These are phyloP conservation scores for Zaprionus obscuricornis DNA, from an alignment of 2,888 invertebrate genomes.

Conservation along the genomic window DNA sequence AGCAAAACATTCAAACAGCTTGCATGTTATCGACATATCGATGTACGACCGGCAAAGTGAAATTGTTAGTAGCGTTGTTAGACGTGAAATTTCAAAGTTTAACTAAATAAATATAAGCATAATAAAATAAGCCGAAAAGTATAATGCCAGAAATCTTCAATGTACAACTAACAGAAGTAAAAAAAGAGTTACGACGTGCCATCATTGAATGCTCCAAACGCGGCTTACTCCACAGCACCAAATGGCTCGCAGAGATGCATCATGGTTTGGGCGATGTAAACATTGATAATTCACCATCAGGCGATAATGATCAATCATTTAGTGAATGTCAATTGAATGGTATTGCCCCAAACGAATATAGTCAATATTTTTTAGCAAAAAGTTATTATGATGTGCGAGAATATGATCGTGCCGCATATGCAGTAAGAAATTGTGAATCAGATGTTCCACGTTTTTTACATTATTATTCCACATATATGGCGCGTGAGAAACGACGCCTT, in stretches of 20 bases:
- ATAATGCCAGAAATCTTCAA: slow-evolving; percentile 76
- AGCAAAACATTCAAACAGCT: neutral
- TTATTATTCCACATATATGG: slow-evolving; percentile 93
- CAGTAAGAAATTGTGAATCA: slow-evolving; percentile 88
- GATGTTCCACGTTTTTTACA: slow-evolving; percentile 92
- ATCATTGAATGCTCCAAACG: slow-evolving; percentile 90
- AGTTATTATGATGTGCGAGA: slow-evolving; percentile 95
- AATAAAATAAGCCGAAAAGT: neutral
- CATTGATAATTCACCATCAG: slow-evolving; percentile 45
- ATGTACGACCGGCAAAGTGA: slow-evolving; percentile 46
- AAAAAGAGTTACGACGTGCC: slow-evolving; percentile 87
- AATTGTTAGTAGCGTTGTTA: slow-evolving; percentile 44
- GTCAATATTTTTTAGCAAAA: slow-evolving; percentile 92
- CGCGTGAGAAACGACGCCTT: slow-evolving; percentile 94
- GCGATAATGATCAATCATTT: slow-evolving; percentile 52
- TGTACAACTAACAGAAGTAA: slow-evolving; percentile 86
- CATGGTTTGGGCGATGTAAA: slow-evolving; percentile 89
- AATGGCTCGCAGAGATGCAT: slow-evolving; percentile 95
- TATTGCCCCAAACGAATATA: slow-evolving; percentile 84
- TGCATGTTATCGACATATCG: slow-evolving; percentile 5
- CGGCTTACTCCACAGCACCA: slow-evolving; percentile 91
- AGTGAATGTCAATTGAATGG: slow-evolving; percentile 66
- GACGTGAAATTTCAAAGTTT: slow-evolving; percentile 20
- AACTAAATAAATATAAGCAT: neutral
- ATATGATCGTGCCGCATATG: slow-evolving; percentile 93